These are phyloP conservation scores for Rattus rattus DNA, from an alignment of 2,113 vertebrate species.

Conservation along the genomic window DNA sequence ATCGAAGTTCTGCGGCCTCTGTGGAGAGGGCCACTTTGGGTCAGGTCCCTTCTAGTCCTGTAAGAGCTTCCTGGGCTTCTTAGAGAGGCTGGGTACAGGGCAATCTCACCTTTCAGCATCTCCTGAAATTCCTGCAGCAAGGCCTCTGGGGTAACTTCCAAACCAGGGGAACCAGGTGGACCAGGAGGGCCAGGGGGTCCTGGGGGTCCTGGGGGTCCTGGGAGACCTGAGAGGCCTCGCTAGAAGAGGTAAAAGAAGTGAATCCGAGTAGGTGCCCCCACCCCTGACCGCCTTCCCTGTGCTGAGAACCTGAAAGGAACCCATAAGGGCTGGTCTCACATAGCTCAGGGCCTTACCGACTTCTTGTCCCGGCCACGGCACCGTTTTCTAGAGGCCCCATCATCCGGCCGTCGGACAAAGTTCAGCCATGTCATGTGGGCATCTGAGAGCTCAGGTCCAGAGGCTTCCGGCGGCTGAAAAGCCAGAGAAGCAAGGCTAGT, in stretches of 20 bases:
- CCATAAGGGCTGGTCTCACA: too few relatives aligned
- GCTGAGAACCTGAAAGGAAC: neutral
- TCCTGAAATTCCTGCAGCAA: slow-evolving; percentile 94
- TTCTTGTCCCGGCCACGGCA: slow-evolving; percentile 92
- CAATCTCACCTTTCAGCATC: slow-evolving; percentile 91
- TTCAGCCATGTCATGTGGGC: slow-evolving; percentile 95
- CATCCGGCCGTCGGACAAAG: slow-evolving; percentile 94
- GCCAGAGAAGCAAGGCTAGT: neutral
- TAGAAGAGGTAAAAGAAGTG: slow-evolving; percentile 43
- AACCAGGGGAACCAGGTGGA: slow-evolving; percentile 90
- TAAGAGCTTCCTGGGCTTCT: neutral
- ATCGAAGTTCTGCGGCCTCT: slow-evolving; percentile 92
- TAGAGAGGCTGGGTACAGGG: neutral
- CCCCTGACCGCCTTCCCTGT: neutral
- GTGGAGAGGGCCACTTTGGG: neutral
- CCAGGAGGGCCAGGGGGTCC: slow-evolving; percentile 93
- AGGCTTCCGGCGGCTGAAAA: slow-evolving; percentile 86
- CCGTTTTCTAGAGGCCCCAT: slow-evolving; percentile 87
- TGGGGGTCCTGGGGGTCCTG: slow-evolving; percentile 93
- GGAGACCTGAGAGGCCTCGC: slow-evolving; percentile 89
- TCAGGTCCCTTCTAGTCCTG: neutral
- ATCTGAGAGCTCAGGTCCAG: slow-evolving; percentile 89
- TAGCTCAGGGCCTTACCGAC: slow-evolving; percentile 84
- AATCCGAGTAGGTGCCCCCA: neutral
- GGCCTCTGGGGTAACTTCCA: slow-evolving; percentile 92